phyloP scores from a whole-genome alignment of 2,888 invertebrate species.

The Linnaemya vulpina region DNA sequence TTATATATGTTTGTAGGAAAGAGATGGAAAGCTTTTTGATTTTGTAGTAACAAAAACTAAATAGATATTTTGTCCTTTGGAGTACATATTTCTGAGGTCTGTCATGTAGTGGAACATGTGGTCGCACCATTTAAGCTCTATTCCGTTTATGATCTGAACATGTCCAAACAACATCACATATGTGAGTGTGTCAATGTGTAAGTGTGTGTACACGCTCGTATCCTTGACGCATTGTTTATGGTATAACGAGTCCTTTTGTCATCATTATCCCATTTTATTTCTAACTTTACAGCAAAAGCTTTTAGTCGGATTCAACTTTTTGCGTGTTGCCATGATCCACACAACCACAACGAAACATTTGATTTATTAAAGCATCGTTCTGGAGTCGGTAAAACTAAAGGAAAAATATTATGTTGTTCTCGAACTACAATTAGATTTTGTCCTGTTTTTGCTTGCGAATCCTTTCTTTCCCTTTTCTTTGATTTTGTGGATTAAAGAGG shows the following conservation, averaged over 20 bases:
- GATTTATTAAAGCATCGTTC: background rate
- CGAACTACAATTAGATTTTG: constrained; percentile 13
- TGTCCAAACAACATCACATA: background rate
- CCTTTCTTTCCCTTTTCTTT: constrained; percentile 3
- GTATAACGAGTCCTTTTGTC: constrained; percentile 16
- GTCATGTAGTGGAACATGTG: constrained; percentile 28
- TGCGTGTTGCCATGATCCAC: background rate
- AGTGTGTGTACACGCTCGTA: background rate
- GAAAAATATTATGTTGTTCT: background rate
- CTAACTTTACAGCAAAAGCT: constrained; percentile 41
- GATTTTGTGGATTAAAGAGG: constrained; percentile 16
- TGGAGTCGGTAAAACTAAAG: background rate
- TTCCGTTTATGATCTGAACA: constrained; percentile 23
- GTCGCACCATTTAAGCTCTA: constrained; percentile 30
- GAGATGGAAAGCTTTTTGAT: background rate
- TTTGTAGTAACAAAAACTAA: constrained; percentile 18
- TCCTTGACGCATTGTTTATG: constrained; percentile 28
- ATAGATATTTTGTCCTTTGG: constrained; percentile 28
- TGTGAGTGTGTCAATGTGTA: background rate
- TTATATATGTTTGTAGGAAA: background rate
- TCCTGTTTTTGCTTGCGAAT: background rate
- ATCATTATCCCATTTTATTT: constrained; percentile 49
- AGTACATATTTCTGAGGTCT: constrained; percentile 27
- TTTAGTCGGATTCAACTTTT: constrained; percentile 34
- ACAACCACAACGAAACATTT: background rate